phyloP scores from a whole-genome alignment of 2,888 invertebrate species.

The Leucozona laternaria region DNA sequence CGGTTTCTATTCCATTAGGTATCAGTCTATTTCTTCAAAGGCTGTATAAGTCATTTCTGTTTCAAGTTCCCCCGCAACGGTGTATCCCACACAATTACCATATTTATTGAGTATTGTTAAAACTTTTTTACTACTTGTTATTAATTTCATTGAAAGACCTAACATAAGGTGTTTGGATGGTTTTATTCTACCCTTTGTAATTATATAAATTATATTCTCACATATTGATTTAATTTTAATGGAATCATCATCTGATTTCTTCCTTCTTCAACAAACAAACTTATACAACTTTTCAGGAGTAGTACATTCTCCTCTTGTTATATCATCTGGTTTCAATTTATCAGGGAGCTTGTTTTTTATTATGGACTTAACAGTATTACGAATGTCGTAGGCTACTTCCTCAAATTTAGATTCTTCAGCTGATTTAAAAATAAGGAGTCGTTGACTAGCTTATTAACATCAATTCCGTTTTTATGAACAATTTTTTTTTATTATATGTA shows the following conservation, averaged over 20 bases:
- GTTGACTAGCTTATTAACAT: too few relatives aligned
- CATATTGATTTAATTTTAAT: not conserved
- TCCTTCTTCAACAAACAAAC: too few relatives aligned
- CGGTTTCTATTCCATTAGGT: constrained; percentile 6
- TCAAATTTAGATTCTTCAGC: too few relatives aligned
- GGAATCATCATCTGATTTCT: too few relatives aligned
- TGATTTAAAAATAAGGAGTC: too few relatives aligned
- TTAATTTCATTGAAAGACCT: constrained; percentile 5
- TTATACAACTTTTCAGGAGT: too few relatives aligned
- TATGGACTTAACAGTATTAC: too few relatives aligned
- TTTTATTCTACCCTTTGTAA: constrained; percentile 14
- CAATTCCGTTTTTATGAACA: too few relatives aligned
- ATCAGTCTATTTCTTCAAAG: constrained; percentile 42
- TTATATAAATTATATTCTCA: constrained; percentile 5
- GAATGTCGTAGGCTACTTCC: too few relatives aligned
- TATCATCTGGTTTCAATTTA: too few relatives aligned
- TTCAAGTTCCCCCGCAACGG: constrained; percentile 50
- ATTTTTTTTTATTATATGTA: constrained; percentile 14
- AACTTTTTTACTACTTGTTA: constrained; percentile 5
- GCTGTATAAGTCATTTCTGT: constrained; percentile 55
- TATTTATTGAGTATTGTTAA: constrained; percentile 11
- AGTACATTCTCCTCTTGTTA: too few relatives aligned
- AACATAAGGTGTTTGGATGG: constrained; percentile 15
- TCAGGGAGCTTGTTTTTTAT: too few relatives aligned
- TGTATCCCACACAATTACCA: constrained; percentile 39